A percentile compares a stretch with the other conserved stretches of the same genome.
Evolutionary conservation across 2,113 vertebrate species (phyloP).

Genomic region (Bos indicus): DNA sequence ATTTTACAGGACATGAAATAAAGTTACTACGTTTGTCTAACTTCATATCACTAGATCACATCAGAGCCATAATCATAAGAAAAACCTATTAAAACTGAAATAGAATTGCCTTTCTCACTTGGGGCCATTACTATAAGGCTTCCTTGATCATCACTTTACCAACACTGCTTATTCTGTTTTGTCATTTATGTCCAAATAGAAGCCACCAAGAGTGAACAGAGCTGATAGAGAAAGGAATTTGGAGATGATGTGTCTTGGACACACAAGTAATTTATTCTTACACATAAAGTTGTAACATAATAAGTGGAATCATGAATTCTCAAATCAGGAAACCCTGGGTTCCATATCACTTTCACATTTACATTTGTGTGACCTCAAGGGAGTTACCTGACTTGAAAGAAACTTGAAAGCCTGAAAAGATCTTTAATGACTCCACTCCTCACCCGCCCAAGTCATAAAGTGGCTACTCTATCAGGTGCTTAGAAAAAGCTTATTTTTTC

Average conservation of each 20-base stretch:
- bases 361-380: not conserved
- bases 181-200: not conserved
- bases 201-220: not conserved
- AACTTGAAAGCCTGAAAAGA: not conserved
- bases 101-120: not conserved
- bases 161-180: not conserved
- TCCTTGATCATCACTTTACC: not conserved
- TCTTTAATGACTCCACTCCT: not conserved
- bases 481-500: not conserved
- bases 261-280: not conserved
- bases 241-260: not conserved
- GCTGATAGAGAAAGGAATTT: not conserved
- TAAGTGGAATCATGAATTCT: not conserved
- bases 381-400: not conserved
- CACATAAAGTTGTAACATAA: not conserved
- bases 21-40: not conserved
- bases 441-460: not conserved
- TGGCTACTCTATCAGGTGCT: not conserved
- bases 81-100: not conserved
- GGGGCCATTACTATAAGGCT: not conserved
- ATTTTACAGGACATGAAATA: not conserved
- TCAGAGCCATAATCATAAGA: not conserved
- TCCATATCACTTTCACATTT: not conserved
- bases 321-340: not conserved
- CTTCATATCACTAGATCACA: not conserved